A percentile compares a stretch with the other conserved stretches of the same genome.
phyloP scores from a whole-genome alignment of 1,140 invertebrate species.

The Acyrthosiphon pisum region DNA sequence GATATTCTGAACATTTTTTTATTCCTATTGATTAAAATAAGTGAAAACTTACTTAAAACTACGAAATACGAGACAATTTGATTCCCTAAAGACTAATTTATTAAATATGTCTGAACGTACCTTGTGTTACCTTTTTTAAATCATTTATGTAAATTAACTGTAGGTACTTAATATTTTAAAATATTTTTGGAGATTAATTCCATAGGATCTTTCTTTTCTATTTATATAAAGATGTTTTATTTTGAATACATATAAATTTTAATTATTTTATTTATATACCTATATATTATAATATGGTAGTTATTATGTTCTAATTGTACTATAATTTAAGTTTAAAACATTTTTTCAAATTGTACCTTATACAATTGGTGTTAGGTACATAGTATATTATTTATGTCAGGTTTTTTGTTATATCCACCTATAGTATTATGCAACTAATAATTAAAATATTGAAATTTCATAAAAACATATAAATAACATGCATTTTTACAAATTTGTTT shows the following conservation, averaged over 20 bases:
- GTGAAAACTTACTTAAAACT: neutral
- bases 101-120: neutral
- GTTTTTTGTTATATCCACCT: too few relatives aligned
- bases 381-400: too few relatives aligned
- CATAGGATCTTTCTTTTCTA: neutral
- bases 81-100: neutral
- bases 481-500: too few relatives aligned
- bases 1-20: neutral
- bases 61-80: neutral
- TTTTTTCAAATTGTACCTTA: neutral
- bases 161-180: neutral
- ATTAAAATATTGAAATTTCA: too few relatives aligned
- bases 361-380: neutral
- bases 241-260: neutral
- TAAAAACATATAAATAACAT: too few relatives aligned
- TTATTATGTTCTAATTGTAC: neutral
- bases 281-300: neutral
- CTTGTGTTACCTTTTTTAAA: conserved; percentile 27
- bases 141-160: neutral
- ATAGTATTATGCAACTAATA: too few relatives aligned
- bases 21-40: neutral
- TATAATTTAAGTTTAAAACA: neutral
- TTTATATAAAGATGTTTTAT: neutral
- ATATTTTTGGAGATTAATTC: neutral
- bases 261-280: neutral